These are phyloP conservation scores for Stenichneumon culpator DNA, from an alignment of 2,888 invertebrate genomes.

Conservation along the genomic window DNA sequence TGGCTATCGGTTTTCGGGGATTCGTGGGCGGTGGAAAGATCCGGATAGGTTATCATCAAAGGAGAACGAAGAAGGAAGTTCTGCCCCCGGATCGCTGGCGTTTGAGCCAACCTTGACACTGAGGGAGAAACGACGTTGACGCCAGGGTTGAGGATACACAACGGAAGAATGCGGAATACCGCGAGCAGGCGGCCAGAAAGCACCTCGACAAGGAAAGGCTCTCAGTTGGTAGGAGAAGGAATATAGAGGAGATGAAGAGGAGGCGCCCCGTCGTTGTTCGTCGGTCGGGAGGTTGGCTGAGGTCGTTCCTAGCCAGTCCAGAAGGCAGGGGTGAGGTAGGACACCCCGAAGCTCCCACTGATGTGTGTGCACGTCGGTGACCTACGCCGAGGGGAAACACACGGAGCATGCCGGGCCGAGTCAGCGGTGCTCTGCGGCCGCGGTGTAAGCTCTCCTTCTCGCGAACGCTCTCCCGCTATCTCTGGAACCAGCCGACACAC, in stretches of 20 bases:
- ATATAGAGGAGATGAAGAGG: conserved; percentile 9
- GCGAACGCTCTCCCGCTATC: background rate
- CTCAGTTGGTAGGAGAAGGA: conserved; percentile 1
- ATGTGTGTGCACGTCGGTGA: conserved; percentile 2
- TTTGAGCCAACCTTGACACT: conserved; percentile 63
- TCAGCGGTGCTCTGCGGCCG: background rate
- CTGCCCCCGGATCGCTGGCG: conserved; percentile 20
- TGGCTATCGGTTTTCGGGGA: conserved; percentile 35
- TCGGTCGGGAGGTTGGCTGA: conserved; percentile 48
- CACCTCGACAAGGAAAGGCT: background rate
- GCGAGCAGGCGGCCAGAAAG: conserved; percentile 5
- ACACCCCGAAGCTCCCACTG: conserved; percentile 7
- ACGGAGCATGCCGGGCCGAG: conserved; percentile 9
- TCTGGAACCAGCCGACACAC: conserved; percentile 27
- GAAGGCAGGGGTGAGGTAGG: conserved; percentile 48
- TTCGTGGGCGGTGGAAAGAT: background rate
- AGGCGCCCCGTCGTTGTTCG: conserved; percentile 26
- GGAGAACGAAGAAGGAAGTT: background rate
- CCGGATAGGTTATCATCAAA: background rate
- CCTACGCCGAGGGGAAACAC: conserved; percentile 20
- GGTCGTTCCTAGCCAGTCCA: conserved; percentile 42
- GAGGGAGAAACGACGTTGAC: conserved; percentile 2
- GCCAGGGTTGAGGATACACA: conserved; percentile 8
- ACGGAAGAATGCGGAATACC: conserved; percentile 15
- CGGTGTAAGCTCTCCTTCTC: conserved; percentile 14